phyloP scores from a whole-genome alignment of 2,888 invertebrate species.

The Brachyopa scutellaris region DNA sequence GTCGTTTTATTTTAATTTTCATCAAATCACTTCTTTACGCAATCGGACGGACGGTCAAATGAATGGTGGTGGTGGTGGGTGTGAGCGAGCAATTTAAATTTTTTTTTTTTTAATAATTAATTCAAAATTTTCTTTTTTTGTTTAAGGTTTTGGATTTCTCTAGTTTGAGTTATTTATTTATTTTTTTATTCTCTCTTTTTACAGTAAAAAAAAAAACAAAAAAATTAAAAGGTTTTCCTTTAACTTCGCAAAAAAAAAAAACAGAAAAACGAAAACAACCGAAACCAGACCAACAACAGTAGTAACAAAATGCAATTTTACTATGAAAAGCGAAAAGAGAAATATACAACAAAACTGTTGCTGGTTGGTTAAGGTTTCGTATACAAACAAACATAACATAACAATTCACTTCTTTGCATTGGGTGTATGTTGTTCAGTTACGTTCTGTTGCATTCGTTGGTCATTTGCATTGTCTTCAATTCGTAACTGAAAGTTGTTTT shows the following conservation, averaged over 20 bases:
- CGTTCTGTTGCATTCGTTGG: constrained; percentile 44
- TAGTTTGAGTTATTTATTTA: constrained; percentile 4
- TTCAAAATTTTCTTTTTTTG: constrained; percentile 22
- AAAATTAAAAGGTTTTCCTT: constrained; percentile 8
- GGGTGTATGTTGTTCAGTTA: constrained; percentile 17
- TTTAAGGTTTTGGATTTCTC: constrained; percentile 32
- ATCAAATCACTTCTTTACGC: constrained; percentile 69
- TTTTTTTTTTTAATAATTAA: neutral
- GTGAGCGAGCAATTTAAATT: too few species aligned
- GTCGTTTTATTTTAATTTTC: constrained; percentile 68
- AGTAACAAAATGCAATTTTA: constrained; percentile 1
- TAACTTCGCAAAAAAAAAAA: constrained; percentile 3
- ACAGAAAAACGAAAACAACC: neutral
- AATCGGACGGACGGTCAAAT: constrained; percentile 41
- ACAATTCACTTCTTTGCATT: constrained; percentile 14
- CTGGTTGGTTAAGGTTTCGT: constrained; percentile 30
- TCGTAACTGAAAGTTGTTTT: constrained; percentile 1
- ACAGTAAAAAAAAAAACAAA: neutral
- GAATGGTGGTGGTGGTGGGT: constrained; percentile 28
- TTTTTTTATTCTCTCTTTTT: neutral
- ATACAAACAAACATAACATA: constrained; percentile 23
- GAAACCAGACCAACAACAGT: neutral
- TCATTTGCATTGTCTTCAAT: constrained; percentile 25
- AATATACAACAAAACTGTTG: neutral
- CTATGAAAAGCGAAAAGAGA: constrained; percentile 13